Conservation (phyloP, 2,113 vertebrate species). For the Puffinus mauretanicus region DNA sequence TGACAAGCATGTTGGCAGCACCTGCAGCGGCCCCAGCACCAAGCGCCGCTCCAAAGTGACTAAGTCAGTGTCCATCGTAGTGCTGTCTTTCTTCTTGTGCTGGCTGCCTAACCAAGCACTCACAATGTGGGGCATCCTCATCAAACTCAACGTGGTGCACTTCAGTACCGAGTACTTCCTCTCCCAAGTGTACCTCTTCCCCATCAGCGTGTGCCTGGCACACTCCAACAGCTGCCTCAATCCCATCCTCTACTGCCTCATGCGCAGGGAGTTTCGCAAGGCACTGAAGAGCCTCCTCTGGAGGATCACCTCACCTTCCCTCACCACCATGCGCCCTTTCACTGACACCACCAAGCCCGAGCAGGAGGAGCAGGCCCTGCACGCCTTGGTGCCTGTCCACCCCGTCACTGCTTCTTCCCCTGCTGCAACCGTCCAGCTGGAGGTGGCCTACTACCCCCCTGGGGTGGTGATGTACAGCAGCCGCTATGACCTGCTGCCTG, state of each 20-base stretch:
- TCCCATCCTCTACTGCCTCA: slow-evolving; percentile 92
- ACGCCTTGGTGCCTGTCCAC: slow-evolving; percentile 59
- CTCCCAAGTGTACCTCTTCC: slow-evolving; percentile 90
- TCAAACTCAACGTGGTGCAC: slow-evolving; percentile 91
- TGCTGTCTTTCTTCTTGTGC: slow-evolving; percentile 92
- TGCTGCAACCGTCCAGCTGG: slow-evolving; percentile 5
- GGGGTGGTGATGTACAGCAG: slow-evolving; percentile 81
- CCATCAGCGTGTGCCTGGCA: slow-evolving; percentile 91
- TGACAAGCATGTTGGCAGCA: slow-evolving; percentile 9
- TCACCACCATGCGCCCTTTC: slow-evolving; percentile 84
- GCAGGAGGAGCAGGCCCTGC: slow-evolving; percentile 76
- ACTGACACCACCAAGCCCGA: slow-evolving; percentile 86
- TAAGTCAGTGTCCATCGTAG: slow-evolving; percentile 91
- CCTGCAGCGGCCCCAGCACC: slow-evolving; percentile 73
- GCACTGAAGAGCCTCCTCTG: slow-evolving; percentile 88
- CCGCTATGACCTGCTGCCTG: slow-evolving; percentile 80
- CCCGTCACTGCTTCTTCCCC: background rate
- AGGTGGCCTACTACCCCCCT: slow-evolving; percentile 82
- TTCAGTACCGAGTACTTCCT: slow-evolving; percentile 91
- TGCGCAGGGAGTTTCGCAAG: slow-evolving; percentile 93
- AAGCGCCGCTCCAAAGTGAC: slow-evolving; percentile 91
- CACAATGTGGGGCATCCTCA: slow-evolving; percentile 91
- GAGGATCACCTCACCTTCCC: slow-evolving; percentile 83
- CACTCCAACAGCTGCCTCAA: slow-evolving; percentile 98
- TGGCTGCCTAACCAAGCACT: slow-evolving; percentile 97